Conservation (phyloP, 2,888 invertebrate species). For the Thymelicus sylvestris region DNA sequence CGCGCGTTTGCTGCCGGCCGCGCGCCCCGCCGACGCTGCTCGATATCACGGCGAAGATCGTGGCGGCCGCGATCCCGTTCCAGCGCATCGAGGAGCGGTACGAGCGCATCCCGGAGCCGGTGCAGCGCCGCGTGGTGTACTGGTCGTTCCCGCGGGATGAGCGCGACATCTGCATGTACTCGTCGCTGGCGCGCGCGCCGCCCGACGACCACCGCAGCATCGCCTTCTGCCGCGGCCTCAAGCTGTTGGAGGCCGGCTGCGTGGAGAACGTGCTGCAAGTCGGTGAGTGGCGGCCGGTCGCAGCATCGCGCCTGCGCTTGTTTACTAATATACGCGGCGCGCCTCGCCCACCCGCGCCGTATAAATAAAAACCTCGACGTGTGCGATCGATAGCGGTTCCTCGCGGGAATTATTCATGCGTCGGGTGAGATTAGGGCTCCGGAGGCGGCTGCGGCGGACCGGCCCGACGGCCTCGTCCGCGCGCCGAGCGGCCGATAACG, state of each 20-base stretch:
- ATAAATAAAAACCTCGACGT: conserved; percentile 84
- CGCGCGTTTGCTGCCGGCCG: conserved; percentile 83
- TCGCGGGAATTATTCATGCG: conserved; percentile 84
- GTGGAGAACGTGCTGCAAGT: conserved; percentile 95
- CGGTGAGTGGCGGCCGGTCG: conserved; percentile 86
- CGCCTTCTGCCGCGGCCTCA: conserved; percentile 94
- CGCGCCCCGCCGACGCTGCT: conserved; percentile 90
- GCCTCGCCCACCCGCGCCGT: conserved; percentile 84
- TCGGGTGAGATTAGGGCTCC: conserved; percentile 77
- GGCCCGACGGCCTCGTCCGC: conserved; percentile 41
- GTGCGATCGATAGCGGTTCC: conserved; percentile 84
- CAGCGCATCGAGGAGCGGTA: conserved; percentile 94
- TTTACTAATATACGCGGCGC: conserved; percentile 77
- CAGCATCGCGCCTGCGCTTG: conserved; percentile 77
- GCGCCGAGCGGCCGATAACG: conserved; percentile 39
- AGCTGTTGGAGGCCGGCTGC: conserved; percentile 92
- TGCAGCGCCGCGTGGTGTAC: conserved; percentile 93
- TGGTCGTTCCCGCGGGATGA: conserved; percentile 96
- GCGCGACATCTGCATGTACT: conserved; percentile 95
- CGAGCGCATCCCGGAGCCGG: conserved; percentile 94
- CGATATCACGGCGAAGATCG: conserved; percentile 93
- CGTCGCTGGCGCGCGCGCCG: conserved; percentile 87
- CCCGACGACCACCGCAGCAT: conserved; percentile 91
- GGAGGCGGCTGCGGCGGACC: conserved; percentile 41
- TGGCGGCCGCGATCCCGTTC: conserved; percentile 93